Base-by-base conservation (phyloP, 2,888 invertebrate genomes). In the Loripinus fragilis region DNA sequence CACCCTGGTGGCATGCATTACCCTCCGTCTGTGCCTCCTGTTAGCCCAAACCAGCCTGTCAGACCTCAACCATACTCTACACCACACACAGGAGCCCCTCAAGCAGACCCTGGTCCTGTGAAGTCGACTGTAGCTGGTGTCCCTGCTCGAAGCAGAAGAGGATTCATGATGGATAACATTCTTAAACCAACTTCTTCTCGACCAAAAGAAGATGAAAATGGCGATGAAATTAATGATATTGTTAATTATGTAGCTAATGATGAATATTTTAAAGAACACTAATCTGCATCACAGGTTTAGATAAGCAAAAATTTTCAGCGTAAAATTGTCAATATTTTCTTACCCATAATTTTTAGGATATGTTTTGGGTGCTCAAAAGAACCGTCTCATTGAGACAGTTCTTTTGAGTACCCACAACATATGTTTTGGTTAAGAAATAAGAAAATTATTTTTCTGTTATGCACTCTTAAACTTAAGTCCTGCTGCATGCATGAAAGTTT, bases 181-280 rank as follows among this genome's bases (percentile, higher is more conserved):
- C 78, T 85, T 23, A 83, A 81, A 38, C 76, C 83, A 12, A 65
- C 64, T 5, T 35, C 77, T 17, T 25, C 41, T 28, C 80, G 77
- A 12, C 52, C 67, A 60, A 79, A 85, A n/a, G 87, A 86, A 10
- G 89, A 86, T 35, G 88, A 87, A 41, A 88, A 86, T 69, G 75
- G 83, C 66, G 81, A 81, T 30, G 90, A 90, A 66, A 88, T 90
- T 55, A 86, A 87, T 1, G 90, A 91, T 71, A 88, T 91, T 77
- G 89, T 89, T 23, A 88, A 86, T 71, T 91, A 90, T 82, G 83
- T 89, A 30, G 80, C 85, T 71, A 86, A 84, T 76, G 87, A 89
- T 76, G 85, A 89, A 38, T 85, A 82, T 65, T 85, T 86, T 77
- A 86, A 87, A 64, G 68, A 68, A 67, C 71, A 65, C 33, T 70